Evolutionary conservation across 2,113 vertebrate genomes (phyloP).

Genomic region (Aegithalos caudatus): DNA sequence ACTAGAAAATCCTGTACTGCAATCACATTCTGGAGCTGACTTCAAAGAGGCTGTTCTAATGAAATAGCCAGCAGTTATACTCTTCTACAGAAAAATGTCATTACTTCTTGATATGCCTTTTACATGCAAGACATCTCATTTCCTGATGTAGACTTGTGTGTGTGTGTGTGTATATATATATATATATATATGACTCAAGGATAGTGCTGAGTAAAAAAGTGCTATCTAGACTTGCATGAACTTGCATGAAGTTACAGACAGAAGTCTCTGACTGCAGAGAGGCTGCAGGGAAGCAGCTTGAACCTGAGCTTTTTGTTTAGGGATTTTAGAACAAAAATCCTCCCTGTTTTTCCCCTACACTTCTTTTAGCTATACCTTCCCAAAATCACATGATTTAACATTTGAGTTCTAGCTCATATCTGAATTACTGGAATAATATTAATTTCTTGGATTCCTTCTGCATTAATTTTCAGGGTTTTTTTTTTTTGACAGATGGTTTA

Average conservation of each 20-base stretch:
- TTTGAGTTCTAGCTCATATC: background rate
- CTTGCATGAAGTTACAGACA: background rate
- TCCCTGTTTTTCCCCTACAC: rapidly evolving
- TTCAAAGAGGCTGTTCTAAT: background rate
- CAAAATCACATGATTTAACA: background rate
- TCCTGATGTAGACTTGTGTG: background rate
- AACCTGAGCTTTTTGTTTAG: background rate
- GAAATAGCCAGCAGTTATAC: background rate
- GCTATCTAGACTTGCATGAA: rapidly evolving
- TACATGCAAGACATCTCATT: background rate
- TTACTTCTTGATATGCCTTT: background rate
- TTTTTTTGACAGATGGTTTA: background rate
- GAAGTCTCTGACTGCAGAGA: background rate
- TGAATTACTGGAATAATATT: background rate
- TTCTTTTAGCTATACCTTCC: background rate
- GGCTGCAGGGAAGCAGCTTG: background rate
- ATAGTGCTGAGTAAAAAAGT: background rate
- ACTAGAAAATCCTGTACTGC: background rate
- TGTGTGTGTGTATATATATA: background rate
- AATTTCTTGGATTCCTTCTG: background rate
- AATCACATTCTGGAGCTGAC: background rate
- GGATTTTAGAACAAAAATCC: background rate
- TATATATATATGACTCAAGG: background rate
- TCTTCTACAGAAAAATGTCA: background rate
- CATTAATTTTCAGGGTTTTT: background rate